These are phyloP conservation scores for Amphimallon solstitiale DNA, from an alignment of 2,888 invertebrate species.

Conservation along the genomic window DNA sequence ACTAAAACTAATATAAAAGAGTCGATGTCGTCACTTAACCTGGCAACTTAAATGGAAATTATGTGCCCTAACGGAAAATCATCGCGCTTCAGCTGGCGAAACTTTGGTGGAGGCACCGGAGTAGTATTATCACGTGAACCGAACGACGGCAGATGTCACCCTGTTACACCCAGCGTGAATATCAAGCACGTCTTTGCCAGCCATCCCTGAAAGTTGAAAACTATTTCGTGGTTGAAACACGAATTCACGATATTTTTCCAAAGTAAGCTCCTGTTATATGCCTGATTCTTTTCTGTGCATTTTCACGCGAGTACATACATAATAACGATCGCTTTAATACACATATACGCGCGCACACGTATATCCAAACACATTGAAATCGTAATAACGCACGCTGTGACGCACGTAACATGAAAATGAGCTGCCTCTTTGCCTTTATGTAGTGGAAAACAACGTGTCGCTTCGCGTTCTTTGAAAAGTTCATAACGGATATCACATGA, in stretches of 20 bases:
- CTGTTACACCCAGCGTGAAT: conserved; percentile 23
- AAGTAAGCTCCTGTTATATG: conserved; percentile 11
- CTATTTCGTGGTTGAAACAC: conserved; percentile 15
- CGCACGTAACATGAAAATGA: neutral
- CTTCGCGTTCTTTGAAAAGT: neutral
- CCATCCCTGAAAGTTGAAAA: conserved; percentile 23
- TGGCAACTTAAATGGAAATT: conserved; percentile 25
- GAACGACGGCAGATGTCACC: conserved; percentile 28
- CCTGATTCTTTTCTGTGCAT: neutral
- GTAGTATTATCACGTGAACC: conserved; percentile 21
- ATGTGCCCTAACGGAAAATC: conserved; percentile 13
- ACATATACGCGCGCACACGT: neutral
- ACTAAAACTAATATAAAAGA: conserved; percentile 33
- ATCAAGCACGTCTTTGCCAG: conserved; percentile 16
- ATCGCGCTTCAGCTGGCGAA: conserved; percentile 5
- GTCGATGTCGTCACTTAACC: conserved; percentile 23
- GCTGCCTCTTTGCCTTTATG: neutral
- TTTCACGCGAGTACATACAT: neutral
- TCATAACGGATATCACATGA: neutral
- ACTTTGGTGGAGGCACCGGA: conserved; percentile 22
- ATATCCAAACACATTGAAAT: conserved; percentile 20
- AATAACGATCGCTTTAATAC: neutral
- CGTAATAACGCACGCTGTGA: conserved; percentile 2
- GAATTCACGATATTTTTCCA: conserved; percentile 22
- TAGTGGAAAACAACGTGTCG: neutral